Evolutionary conservation across 2,888 invertebrate genomes (phyloP).

Genomic region (Philhelius pedissequus): DNA sequence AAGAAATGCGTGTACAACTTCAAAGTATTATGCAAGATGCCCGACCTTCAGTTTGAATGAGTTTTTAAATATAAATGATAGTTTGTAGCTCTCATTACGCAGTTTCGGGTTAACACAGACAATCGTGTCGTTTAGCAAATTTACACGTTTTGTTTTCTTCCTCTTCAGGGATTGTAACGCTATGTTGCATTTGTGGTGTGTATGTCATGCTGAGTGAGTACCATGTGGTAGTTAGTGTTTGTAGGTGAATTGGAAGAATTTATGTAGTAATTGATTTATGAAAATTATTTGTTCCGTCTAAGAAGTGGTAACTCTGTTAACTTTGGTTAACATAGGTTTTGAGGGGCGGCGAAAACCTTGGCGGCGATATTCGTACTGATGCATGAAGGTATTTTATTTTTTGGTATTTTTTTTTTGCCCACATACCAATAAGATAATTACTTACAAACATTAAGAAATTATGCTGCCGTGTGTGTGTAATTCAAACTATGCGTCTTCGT

Average conservation of each 20-base stretch:
- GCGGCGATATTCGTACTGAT: neutral
- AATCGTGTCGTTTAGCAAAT: slow-evolving; percentile 9
- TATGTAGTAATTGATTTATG: slow-evolving; percentile 24
- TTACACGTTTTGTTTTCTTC: neutral
- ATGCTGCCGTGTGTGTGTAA: neutral
- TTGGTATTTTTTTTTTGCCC: neutral
- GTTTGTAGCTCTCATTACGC: neutral
- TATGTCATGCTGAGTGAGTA: neutral
- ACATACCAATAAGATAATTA: neutral
- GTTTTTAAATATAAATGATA: neutral
- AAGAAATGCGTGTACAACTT: neutral
- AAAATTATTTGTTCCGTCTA: neutral
- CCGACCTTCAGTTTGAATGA: slow-evolving; percentile 1
- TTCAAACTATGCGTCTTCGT: neutral
- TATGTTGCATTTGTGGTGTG: neutral
- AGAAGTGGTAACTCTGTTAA: neutral
- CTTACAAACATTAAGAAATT: neutral
- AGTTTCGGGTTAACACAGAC: neutral
- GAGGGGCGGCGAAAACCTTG: neutral
- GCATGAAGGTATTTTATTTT: neutral
- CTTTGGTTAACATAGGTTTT: no score
- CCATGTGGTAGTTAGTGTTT: neutral
- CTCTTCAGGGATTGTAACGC: slow-evolving; percentile 9
- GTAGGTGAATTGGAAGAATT: neutral
- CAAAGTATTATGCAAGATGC: slow-evolving; percentile 1